Evolutionary conservation across 2,888 invertebrate genomes (phyloP).

Genomic region (Tineola bisselliella): DNA sequence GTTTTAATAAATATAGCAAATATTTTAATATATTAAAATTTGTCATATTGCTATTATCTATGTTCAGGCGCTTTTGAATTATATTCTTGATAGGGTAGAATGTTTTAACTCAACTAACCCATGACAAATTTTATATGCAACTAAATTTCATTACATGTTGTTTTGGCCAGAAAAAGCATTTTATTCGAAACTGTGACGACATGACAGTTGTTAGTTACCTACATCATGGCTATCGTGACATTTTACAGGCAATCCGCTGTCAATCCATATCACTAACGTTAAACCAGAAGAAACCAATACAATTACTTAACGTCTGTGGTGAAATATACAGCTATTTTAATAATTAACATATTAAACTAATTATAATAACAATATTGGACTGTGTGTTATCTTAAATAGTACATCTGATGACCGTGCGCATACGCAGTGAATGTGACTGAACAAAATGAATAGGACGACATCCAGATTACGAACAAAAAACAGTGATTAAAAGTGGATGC

Average conservation of each 20-base stretch:
- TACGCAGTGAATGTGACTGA: background rate
- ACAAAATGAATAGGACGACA: constrained; percentile 5
- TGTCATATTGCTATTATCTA: background rate
- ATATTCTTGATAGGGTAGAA: background rate
- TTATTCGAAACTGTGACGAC: background rate
- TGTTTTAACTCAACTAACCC: no score
- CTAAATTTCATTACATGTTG: no score
- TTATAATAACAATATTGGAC: background rate
- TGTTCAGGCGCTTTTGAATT: background rate
- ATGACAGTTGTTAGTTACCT: background rate
- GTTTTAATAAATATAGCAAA: no score
- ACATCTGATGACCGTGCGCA: background rate
- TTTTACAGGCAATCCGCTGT: background rate
- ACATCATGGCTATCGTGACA: background rate
- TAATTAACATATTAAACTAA: background rate
- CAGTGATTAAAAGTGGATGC: constrained; percentile 6
- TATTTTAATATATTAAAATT: no score
- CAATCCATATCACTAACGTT: background rate
- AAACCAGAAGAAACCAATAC: background rate
- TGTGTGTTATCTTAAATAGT: background rate
- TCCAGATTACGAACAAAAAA: background rate
- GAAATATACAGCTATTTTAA: background rate
- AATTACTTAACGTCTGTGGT: background rate
- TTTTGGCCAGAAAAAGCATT: background rate
- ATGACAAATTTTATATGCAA: no score